A percentile compares a stretch with the other conserved stretches of the same genome.
These are phyloP conservation scores for Xanthostigma xanthostigma DNA, from an alignment of 2,888 invertebrate genomes.

Conservation along the genomic window DNA sequence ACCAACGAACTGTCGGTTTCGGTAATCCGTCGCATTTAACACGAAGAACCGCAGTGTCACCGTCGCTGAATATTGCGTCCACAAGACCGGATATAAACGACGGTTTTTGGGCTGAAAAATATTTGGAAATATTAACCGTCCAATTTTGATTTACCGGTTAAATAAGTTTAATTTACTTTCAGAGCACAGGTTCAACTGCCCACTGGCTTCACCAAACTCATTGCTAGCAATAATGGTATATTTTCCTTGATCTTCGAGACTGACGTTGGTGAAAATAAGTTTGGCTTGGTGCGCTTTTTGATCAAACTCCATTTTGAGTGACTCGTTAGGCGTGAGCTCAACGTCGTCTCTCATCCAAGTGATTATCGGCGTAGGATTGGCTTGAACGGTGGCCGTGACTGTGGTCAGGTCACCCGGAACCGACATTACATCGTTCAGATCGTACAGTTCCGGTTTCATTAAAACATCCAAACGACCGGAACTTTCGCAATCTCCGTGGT, in stretches of 20 bases:
- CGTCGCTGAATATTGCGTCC: conserved; percentile 53
- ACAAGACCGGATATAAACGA: conserved; percentile 55
- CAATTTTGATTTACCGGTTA: neutral
- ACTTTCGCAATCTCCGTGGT: conserved; percentile 59
- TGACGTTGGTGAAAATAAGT: conserved; percentile 54
- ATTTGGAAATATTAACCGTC: neutral
- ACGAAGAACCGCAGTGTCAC: conserved; percentile 48
- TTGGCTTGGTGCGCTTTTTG: conserved; percentile 43
- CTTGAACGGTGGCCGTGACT: conserved; percentile 68
- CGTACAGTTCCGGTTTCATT: conserved; percentile 63
- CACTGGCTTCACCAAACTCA: conserved; percentile 54
- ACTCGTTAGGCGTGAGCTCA: conserved; percentile 40
- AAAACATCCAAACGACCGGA: conserved; percentile 65
- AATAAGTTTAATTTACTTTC: conserved; percentile 42
- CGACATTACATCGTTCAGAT: conserved; percentile 54
- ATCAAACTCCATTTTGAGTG: conserved; percentile 41
- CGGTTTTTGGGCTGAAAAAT: conserved; percentile 55
- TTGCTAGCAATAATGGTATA: conserved; percentile 69
- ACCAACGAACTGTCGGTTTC: conserved; percentile 69
- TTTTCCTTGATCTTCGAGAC: conserved; percentile 57
- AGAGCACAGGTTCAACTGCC: conserved; percentile 52
- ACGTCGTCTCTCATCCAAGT: conserved; percentile 63
- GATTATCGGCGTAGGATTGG: conserved; percentile 80
- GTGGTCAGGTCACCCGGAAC: conserved; percentile 64
- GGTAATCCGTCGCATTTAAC: conserved; percentile 72